Conservation (phyloP, 2,113 vertebrate genomes). For the Orthonyx spaldingii region DNA sequence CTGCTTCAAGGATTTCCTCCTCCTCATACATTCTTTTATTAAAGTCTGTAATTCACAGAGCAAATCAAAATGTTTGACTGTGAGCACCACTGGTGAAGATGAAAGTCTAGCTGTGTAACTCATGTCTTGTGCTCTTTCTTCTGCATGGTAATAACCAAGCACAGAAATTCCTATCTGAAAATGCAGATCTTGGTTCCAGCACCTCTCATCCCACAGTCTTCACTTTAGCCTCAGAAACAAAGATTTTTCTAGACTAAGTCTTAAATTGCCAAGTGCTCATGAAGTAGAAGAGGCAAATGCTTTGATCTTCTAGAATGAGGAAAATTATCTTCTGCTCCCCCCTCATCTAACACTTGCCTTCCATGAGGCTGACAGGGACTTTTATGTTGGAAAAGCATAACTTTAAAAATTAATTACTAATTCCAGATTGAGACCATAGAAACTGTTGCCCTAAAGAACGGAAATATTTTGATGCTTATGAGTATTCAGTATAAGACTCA, state of each 20-base stretch:
- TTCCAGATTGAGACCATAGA: background rate
- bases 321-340: background rate
- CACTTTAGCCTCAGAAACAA: background rate
- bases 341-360: background rate
- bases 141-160: background rate
- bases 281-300: background rate
- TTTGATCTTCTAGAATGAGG: background rate
- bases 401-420: background rate
- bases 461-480: background rate
- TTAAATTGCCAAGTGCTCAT: background rate
- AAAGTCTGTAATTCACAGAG: background rate
- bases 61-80: background rate
- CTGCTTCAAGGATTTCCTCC: background rate
- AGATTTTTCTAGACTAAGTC: background rate
- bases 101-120: background rate
- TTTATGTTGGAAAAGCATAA: background rate
- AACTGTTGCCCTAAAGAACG: background rate
- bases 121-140: background rate
- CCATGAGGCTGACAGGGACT: background rate
- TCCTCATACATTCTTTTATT: background rate
- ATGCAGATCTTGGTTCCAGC: background rate
- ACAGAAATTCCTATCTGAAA: background rate
- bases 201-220: background rate
- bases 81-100: background rate
- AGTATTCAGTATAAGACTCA: background rate